Evolutionary conservation across 2,888 invertebrate species (phyloP).

Genomic region (Drosophila suboccidentalis): DNA sequence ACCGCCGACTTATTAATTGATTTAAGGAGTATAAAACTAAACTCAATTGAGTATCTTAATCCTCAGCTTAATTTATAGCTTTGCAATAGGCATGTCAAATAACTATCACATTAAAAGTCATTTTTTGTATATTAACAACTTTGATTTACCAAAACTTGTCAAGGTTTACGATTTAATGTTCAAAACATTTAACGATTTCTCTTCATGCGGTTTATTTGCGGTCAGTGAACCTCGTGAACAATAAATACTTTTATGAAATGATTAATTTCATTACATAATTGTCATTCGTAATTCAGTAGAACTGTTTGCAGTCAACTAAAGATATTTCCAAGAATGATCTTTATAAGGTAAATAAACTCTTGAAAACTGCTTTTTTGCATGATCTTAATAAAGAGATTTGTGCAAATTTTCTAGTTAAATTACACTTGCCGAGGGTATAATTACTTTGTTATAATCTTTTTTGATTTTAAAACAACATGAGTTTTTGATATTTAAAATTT

Average conservation of each 20-base stretch:
- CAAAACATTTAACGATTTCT: not conserved
- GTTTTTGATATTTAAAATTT: not conserved
- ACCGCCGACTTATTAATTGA: not conserved
- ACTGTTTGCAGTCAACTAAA: not conserved
- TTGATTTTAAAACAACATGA: not conserved
- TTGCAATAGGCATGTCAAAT: no score
- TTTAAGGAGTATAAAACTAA: no score
- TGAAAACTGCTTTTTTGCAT: not conserved
- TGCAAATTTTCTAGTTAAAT: constrained; percentile 1
- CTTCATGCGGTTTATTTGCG: not conserved
- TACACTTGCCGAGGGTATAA: not conserved
- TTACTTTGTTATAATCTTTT: not conserved
- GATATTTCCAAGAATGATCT: constrained; percentile 1
- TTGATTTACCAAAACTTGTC: not conserved
- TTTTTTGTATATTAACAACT: not conserved
- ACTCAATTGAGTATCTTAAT: no score
- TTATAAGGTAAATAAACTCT: constrained; percentile 4
- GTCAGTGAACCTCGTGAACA: constrained; percentile 1
- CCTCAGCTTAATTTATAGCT: not conserved
- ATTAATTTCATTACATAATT: no score
- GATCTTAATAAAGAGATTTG: not conserved
- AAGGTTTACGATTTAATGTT: not conserved
- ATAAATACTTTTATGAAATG: no score
- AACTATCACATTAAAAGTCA: not conserved
- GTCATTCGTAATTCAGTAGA: not conserved